phyloP scores from a whole-genome alignment of 2,797 vertebrate species.

The Danionella dracula region DNA sequence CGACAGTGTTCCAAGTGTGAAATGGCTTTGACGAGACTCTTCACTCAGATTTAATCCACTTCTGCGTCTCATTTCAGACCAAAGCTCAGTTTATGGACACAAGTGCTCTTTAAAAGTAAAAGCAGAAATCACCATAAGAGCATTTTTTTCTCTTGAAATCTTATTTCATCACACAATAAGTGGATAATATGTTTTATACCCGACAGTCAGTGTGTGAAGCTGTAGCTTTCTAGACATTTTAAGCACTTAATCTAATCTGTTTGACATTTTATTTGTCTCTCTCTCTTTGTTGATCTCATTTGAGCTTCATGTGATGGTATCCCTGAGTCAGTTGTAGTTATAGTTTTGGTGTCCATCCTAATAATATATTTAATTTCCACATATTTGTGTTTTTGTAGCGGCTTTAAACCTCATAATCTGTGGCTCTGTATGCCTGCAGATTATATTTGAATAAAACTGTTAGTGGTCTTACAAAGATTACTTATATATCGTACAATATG shows the following conservation, averaged over 20 bases:
- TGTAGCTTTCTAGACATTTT: not conserved
- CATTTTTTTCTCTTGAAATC: not conserved
- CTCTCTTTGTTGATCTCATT: slow-evolving; percentile 39
- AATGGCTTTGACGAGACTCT: not conserved
- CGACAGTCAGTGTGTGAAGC: not conserved
- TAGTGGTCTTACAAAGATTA: too few species aligned
- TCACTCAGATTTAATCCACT: not conserved
- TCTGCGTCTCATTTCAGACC: not conserved
- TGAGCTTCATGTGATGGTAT: slow-evolving; percentile 40
- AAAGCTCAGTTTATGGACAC: not conserved
- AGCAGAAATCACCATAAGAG: not conserved
- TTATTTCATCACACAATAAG: not conserved
- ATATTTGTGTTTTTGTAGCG: not conserved
- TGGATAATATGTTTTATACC: not conserved
- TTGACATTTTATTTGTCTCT: too few species aligned
- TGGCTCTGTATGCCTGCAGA: not conserved
- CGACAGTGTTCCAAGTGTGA: not conserved
- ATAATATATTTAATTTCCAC: too few species aligned
- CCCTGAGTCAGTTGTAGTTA: slow-evolving; percentile 43
- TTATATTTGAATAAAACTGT: too few species aligned
- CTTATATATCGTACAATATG: too few species aligned
- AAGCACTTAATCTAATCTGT: not conserved
- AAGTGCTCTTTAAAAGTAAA: not conserved
- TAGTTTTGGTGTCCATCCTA: slow-evolving; percentile 41
- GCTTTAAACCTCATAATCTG: not conserved